A percentile compares a stretch with the other conserved stretches of the same genome.
Conservation (phyloP, 2,113 vertebrate species). For the Xenus cinereus region DNA sequence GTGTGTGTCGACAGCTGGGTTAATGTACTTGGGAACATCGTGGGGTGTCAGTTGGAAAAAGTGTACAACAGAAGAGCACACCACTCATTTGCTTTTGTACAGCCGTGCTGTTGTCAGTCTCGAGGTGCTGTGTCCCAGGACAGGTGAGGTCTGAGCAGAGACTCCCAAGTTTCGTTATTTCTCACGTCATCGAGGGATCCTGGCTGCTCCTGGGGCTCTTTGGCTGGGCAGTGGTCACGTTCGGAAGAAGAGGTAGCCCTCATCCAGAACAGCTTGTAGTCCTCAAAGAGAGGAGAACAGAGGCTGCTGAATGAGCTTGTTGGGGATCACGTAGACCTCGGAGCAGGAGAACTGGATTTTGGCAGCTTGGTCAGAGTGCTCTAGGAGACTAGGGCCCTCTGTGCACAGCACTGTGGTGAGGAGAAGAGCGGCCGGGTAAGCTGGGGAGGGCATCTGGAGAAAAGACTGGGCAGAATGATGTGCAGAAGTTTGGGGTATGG, state of each 20-base stretch:
- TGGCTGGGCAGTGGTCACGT: fast-evolving
- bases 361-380: neutral
- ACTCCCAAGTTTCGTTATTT: neutral
- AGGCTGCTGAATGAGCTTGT: neutral
- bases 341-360: neutral
- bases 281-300: neutral
- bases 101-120: neutral
- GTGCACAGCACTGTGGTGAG: fast-evolving
- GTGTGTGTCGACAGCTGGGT: neutral
- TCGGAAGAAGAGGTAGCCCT: neutral
- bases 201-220: neutral
- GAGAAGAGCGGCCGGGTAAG: neutral
- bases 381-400: neutral
- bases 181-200: neutral
- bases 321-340: neutral
- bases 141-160: neutral
- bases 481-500: neutral
- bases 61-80: too few relatives aligned
- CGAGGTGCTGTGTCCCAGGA: neutral
- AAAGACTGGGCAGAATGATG: neutral
- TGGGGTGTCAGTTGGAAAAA: neutral
- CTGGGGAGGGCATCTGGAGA: neutral
- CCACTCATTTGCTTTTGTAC: neutral
- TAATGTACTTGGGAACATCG: fast-evolving
- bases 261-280: neutral